Evolutionary conservation across 2,797 vertebrate genomes (phyloP).

Genomic region (Helarctos malayanus): DNA sequence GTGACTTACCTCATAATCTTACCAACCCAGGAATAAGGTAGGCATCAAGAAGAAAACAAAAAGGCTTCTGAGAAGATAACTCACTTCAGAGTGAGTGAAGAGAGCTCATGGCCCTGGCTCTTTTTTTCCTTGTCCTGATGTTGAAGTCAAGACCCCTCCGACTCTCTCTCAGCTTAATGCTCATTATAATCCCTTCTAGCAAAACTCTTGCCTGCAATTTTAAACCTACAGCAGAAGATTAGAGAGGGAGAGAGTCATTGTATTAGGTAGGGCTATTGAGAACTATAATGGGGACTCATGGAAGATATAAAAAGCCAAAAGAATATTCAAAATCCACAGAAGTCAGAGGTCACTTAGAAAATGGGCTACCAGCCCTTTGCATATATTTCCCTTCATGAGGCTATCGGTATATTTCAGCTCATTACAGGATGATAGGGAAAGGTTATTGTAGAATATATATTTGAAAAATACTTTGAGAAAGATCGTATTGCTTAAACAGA

Average conservation of each 20-base stretch:
- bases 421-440: neutral
- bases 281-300: neutral
- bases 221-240: neutral
- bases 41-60: neutral
- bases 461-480: neutral
- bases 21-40: neutral
- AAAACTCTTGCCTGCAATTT: neutral
- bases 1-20: neutral
- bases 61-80: neutral
- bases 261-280: neutral
- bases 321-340: neutral
- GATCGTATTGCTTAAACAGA: neutral
- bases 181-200: neutral
- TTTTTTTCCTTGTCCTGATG: neutral
- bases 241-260: neutral
- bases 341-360: conserved; percentile 6
- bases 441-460: neutral
- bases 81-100: neutral
- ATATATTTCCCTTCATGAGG: neutral
- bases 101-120: neutral
- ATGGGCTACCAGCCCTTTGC: neutral
- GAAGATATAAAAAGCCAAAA: neutral
- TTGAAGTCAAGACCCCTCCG: neutral
- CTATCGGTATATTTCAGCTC: neutral
- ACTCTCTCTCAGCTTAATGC: neutral